Evolutionary conservation across 2,888 invertebrate species (phyloP).

Genomic region (Hypena proboscidalis): DNA sequence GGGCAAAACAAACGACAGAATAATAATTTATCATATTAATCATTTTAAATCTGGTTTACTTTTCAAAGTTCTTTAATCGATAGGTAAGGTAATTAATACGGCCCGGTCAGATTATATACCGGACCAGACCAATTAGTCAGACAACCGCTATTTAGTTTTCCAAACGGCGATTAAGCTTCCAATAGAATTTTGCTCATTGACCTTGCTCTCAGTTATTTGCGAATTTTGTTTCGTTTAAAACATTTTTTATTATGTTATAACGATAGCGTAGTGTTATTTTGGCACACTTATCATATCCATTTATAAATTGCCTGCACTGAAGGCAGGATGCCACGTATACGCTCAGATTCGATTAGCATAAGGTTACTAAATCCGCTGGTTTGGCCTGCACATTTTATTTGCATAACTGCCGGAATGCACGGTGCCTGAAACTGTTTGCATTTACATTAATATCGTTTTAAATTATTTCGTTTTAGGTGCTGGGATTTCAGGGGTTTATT

Average conservation of each 20-base stretch:
- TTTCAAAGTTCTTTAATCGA: slow-evolving; percentile 34
- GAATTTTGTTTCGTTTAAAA: too few species aligned
- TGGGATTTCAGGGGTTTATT: too few species aligned
- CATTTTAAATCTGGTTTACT: slow-evolving; percentile 20
- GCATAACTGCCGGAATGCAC: slow-evolving; percentile 53
- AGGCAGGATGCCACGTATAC: slow-evolving; percentile 14
- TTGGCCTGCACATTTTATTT: slow-evolving; percentile 56
- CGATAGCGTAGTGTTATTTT: too few species aligned
- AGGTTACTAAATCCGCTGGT: slow-evolving; percentile 55
- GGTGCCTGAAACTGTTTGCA: slow-evolving; percentile 39
- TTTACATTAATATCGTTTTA: slow-evolving; percentile 47
- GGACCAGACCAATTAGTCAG: slow-evolving; percentile 36
- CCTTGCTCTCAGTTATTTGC: too few species aligned
- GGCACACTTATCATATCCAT: not conserved
- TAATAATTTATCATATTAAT: too few species aligned
- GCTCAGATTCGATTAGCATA: slow-evolving; percentile 54
- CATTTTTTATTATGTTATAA: too few species aligned
- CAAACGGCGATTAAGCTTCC: slow-evolving; percentile 35
- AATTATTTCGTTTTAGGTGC: slow-evolving; percentile 34
- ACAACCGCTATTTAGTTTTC: slow-evolving; percentile 44
- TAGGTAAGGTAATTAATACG: slow-evolving; percentile 43
- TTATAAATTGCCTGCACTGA: slow-evolving; percentile 6
- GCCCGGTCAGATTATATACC: slow-evolving; percentile 36
- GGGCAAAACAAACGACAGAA: too few species aligned
- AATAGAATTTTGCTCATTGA: slow-evolving; percentile 35